A percentile compares a stretch with the other conserved stretches of the same genome.
Conservation (phyloP, 2,888 invertebrate species). For the Ochlodes sylvanus region DNA sequence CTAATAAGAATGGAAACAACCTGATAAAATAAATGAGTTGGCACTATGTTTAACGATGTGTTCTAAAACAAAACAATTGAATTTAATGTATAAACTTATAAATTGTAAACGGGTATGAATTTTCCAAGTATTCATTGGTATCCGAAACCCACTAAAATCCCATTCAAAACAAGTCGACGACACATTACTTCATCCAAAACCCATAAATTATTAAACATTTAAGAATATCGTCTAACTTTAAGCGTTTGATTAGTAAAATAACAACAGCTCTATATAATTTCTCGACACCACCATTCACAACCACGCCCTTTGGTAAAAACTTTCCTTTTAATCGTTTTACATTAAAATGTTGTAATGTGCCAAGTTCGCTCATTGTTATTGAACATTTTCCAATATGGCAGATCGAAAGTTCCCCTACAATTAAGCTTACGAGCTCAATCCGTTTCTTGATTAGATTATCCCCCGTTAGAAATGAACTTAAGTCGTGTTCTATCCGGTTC, state of each 20-base stretch:
- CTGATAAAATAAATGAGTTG: no score
- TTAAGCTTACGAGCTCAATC: slow-evolving; percentile 27
- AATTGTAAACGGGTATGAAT: no score
- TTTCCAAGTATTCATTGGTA: no score
- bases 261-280: slow-evolving; percentile 58
- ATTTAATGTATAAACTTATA: no score
- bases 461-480: not conserved
- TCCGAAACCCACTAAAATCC: no score
- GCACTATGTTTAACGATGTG: no score
- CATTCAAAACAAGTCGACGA: no score
- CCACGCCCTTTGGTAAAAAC: slow-evolving; percentile 77
- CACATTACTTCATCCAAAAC: no score
- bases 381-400: slow-evolving; percentile 60
- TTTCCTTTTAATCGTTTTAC: slow-evolving; percentile 77
- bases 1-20: no score
- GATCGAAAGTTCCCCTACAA: slow-evolving; percentile 40
- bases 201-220: no score
- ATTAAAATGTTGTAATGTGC: slow-evolving; percentile 75
- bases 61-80: no score
- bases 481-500: not conserved
- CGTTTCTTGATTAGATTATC: slow-evolving; percentile 18
- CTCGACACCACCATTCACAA: slow-evolving; percentile 46
- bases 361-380: slow-evolving; percentile 69
- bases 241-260: slow-evolving; percentile 34
- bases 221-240: no score